Base-by-base conservation (phyloP, 2,888 invertebrate species). In the Dioctria rufipes region DNA sequence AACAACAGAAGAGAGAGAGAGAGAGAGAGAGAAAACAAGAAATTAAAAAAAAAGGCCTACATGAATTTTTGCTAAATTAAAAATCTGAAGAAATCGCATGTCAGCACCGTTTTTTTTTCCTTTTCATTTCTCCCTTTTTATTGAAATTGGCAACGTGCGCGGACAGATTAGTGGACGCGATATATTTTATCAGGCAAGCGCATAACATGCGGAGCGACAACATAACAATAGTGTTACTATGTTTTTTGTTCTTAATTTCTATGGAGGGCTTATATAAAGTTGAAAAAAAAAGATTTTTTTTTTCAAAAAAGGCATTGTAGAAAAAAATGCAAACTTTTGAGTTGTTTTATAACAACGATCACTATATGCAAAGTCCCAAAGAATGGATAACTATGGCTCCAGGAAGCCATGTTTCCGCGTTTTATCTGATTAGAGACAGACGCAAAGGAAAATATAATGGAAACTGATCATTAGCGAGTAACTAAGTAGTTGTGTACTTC, bases 341-440 rank as follows among this genome's bases (percentile, higher is more conserved):
- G 61, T 25, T 25, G 25, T 25, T 25, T 25, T 25, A 25, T 25
- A 25, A 25, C 25, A 25, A 25, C 61, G 37, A 39, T 39, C 25
- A 25, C 25, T 25, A 25, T 61, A 25, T 61, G 61, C 61, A 61
- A 6, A 25, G 61, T 13, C 11, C 37, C 39, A 25, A 61, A 39
- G 40, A 60, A 13, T 13, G 13, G 25, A 25, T 25, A 25, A 25
- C 25, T 25, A 25, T 25, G n/a, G 39, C 42, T 73, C 58, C 54
- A 73, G 73, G 73, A 73, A 73, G 43, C 60, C 43, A 73, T 58
- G 58, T 51, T 73, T 73, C 73, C 73, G 73, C 73, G 25, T 58
- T 58, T 13, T 25, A 6, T 51, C 25, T 42, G 73, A 73, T 73
- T 73, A 73, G 42, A 60, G 42, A 54, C 54, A 11, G 54, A 54